These are phyloP conservation scores for Melanaphis sacchari DNA, from an alignment of 1,140 invertebrate genomes.

Conservation along the genomic window DNA sequence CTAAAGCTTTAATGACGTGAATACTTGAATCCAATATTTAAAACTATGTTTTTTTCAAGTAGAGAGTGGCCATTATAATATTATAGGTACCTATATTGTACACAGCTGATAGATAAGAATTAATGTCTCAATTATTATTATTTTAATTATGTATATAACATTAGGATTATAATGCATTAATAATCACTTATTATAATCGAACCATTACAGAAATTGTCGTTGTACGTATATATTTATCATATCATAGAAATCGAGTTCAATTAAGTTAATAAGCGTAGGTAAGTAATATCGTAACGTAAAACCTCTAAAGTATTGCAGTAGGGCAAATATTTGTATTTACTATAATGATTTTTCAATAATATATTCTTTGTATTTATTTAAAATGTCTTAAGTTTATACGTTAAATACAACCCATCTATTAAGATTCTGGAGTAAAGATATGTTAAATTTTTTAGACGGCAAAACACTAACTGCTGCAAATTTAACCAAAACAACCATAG, in stretches of 20 bases:
- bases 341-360: neutral
- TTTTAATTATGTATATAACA: neutral
- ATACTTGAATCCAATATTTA: neutral
- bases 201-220: neutral
- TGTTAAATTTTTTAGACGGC: neutral
- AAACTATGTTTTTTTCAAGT: neutral
- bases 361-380: neutral
- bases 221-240: neutral
- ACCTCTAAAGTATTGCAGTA: neutral
- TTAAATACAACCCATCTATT: neutral
- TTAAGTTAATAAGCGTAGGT: neutral
- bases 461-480: neutral
- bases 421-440: neutral
- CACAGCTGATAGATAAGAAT: neutral
- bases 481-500: neutral
- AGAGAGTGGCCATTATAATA: neutral
- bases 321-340: neutral
- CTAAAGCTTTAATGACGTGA: neutral
- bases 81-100: neutral
- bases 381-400: neutral
- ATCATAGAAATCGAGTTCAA: neutral
- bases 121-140: neutral
- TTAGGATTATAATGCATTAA: neutral
- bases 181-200: neutral
- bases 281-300: neutral